Evolutionary conservation across 2,888 invertebrate genomes (phyloP), one percentile per base, ranked within the genome.

Genomic region (Leucoma salicis): DNA sequence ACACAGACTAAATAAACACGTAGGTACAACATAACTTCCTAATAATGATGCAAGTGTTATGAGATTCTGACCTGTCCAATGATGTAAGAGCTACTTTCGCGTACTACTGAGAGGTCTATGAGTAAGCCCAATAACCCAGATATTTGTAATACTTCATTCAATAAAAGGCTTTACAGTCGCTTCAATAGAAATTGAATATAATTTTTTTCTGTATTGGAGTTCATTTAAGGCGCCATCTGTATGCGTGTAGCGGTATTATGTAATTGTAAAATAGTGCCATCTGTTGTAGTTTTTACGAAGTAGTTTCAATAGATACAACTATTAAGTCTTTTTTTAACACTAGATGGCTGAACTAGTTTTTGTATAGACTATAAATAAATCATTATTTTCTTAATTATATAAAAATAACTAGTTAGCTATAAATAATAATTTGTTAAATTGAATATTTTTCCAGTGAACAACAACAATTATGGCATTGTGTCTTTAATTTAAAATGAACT

Each of bases 51-150:
- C 78, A 85, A 82, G 62, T 44, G 59, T 82, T 82, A 78, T 78
- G 80, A 79, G 78, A 75, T 64, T 63, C 63, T 74, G 78, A 79
- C 82, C 77, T 64, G 77, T 61, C 53, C 59, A 50, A 57, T 87
- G 86, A 87, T 59, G 87, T 77, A 87, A 87, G 80, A 80, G 71
- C 75, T 67, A 81, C 86, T 86, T 87, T 87, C 84, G 75, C 83
- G 74, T 74, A 72, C 51, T 65, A 53, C 57, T 40, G 60, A 72
- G 70, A 75, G 76, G 77, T 73, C 74, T 75, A 70, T 64, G 66
- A 58, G 66, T 69, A 72, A 67, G 74, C 76, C 77, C 69, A 75
- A 70, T 85, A 83, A 87, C 87, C 86, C 70, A 84, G 71, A 82
- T 85, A 66, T 48, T 41, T 57, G 39, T 46, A 49, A 58, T 47